These are phyloP conservation scores for Drosophila conformis DNA, from an alignment of 2,888 invertebrate species.

Conservation along the genomic window DNA sequence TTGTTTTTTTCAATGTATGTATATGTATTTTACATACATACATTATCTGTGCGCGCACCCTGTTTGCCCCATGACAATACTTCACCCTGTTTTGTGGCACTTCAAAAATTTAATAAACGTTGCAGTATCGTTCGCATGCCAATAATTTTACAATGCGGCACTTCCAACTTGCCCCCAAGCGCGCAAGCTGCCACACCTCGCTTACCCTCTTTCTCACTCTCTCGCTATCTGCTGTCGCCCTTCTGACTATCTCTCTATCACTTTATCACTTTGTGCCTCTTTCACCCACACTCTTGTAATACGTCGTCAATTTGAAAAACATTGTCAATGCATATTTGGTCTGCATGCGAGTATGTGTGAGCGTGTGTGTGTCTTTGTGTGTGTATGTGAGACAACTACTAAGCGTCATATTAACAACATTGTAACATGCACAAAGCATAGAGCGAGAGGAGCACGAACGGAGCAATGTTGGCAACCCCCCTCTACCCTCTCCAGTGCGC, in stretches of 20 bases:
- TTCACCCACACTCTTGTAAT: constrained; percentile 26
- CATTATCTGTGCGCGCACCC: constrained; percentile 5
- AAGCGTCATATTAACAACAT: constrained; percentile 77
- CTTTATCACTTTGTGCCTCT: constrained; percentile 4
- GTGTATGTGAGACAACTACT: constrained; percentile 62
- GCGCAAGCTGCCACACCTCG: constrained; percentile 1
- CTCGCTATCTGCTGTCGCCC: background rate
- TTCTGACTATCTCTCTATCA: constrained; percentile 7
- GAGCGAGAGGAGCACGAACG: background rate
- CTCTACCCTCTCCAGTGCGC: background rate
- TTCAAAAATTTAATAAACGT: constrained; percentile 80
- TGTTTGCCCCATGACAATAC: constrained; percentile 15
- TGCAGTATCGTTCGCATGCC: constrained; percentile 79
- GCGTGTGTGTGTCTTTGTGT: constrained; percentile 11
- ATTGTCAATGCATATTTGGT: constrained; percentile 70
- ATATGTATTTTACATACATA: background rate
- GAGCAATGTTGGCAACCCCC: constrained; percentile 14
- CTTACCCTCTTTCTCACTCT: background rate
- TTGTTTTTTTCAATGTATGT: background rate
- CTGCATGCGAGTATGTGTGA: constrained; percentile 6
- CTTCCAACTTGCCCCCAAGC: constrained; percentile 2
- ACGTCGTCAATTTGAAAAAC: constrained; percentile 73
- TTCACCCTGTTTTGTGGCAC: constrained; percentile 57
- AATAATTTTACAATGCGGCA: constrained; percentile 65
- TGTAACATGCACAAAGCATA: constrained; percentile 67